Evolutionary conservation across 1,140 invertebrate species (phyloP).

Genomic region (Ectropis grisescens): DNA sequence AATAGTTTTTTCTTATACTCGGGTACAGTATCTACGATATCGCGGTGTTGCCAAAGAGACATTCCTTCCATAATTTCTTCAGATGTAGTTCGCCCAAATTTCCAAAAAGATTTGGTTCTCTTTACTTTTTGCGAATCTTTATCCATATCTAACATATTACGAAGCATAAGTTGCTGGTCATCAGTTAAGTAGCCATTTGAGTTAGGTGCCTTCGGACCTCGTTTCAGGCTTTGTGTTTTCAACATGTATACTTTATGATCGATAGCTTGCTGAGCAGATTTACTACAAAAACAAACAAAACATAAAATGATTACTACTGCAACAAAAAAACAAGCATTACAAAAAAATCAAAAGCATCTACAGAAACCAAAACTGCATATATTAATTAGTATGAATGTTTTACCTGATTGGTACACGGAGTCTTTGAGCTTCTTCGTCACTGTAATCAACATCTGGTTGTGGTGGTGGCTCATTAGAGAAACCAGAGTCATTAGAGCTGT

Average conservation of each 20-base stretch:
- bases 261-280: slow-evolving; percentile 60
- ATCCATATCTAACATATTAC: slow-evolving; percentile 65
- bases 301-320: slow-evolving; percentile 35
- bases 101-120: slow-evolving; percentile 88
- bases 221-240: slow-evolving; percentile 58
- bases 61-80: slow-evolving; percentile 85
- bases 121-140: slow-evolving; percentile 75
- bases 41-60: slow-evolving; percentile 88
- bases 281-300: slow-evolving; percentile 60
- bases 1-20: slow-evolving; percentile 67
- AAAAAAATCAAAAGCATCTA: slow-evolving; percentile 14
- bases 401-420: slow-evolving; percentile 80
- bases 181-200: slow-evolving; percentile 70
- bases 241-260: slow-evolving; percentile 73
- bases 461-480: slow-evolving; percentile 91
- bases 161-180: slow-evolving; percentile 64
- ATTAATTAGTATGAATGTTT: no score
- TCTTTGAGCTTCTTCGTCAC: slow-evolving; percentile 84
- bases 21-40: slow-evolving; percentile 78
- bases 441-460: slow-evolving; percentile 91
- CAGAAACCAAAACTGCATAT: neutral
- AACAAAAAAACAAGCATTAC: slow-evolving; percentile 32
- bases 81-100: slow-evolving; percentile 79
- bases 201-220: slow-evolving; percentile 58
- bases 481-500: slow-evolving; percentile 92